Evolutionary conservation across 2,113 vertebrate species (phyloP).

Genomic region (Danionella cerebrum): DNA sequence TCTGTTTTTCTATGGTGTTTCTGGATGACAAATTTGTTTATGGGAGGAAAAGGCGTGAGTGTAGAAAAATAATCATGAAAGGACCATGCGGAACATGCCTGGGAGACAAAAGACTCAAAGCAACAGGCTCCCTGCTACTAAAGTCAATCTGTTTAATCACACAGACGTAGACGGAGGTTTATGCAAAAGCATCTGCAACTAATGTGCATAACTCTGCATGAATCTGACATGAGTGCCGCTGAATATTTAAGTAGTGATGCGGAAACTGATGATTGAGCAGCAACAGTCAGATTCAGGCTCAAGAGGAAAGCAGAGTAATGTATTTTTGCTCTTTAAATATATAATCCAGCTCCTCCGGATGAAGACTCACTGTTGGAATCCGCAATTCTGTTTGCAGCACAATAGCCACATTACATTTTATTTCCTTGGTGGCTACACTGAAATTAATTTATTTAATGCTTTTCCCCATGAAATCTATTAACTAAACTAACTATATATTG

Average conservation of each 20-base stretch:
- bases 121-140: slow-evolving; percentile 38
- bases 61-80: slow-evolving; percentile 42
- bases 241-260: slow-evolving; percentile 14
- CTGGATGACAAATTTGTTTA: slow-evolving; percentile 9
- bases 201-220: slow-evolving; percentile 11
- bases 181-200: background rate
- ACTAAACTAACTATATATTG: no score
- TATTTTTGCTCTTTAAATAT: background rate
- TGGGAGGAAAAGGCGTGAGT: background rate
- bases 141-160: slow-evolving; percentile 28
- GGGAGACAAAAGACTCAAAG: slow-evolving; percentile 52
- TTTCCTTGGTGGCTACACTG: no score
- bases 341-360: no score
- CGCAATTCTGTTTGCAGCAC: no score
- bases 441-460: no score
- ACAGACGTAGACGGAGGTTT: background rate
- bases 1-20: slow-evolving; percentile 53
- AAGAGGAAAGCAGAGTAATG: background rate
- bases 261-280: background rate
- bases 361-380: no score
- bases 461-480: no score
- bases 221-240: background rate
- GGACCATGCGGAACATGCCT: slow-evolving; percentile 57
- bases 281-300: background rate
- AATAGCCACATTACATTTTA: no score